These are phyloP conservation scores for Megalopta genalis DNA, from an alignment of 1,140 invertebrate species.

Conservation along the genomic window DNA sequence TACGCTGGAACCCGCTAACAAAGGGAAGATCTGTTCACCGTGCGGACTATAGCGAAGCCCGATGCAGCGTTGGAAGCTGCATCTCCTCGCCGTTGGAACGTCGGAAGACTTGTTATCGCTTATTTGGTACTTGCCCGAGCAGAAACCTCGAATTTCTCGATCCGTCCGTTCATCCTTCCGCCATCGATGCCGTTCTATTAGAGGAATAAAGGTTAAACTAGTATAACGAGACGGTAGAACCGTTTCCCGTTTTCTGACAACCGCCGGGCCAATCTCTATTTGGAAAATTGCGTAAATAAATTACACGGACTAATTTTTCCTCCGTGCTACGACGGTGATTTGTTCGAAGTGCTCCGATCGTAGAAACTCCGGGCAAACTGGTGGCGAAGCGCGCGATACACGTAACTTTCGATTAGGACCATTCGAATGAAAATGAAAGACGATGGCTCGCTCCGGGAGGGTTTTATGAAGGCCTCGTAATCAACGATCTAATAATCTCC, in stretches of 20 bases:
- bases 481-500: no score
- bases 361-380: not conserved
- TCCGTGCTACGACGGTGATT: not conserved
- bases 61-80: not conserved
- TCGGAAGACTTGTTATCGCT: slow-evolving; percentile 24
- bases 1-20: slow-evolving; percentile 17
- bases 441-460: no score
- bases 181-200: not conserved
- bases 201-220: not conserved
- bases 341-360: not conserved
- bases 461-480: no score
- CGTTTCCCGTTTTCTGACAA: not conserved
- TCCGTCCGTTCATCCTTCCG: not conserved
- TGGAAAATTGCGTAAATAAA: not conserved
- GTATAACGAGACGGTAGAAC: not conserved
- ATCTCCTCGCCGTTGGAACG: not conserved
- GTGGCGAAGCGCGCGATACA: not conserved
- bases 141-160: slow-evolving; percentile 27
- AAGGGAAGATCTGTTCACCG: slow-evolving; percentile 10
- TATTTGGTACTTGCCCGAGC: slow-evolving; percentile 33
- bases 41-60: not conserved
- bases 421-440: no score
- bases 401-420: no score
- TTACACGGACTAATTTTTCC: not conserved
- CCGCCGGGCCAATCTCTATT: not conserved